Percentiles rank a stretch among this genome's conserved stretches.
Evolutionary conservation across 2,888 invertebrate species (phyloP).

Genomic region (Galerucella pusilla): DNA sequence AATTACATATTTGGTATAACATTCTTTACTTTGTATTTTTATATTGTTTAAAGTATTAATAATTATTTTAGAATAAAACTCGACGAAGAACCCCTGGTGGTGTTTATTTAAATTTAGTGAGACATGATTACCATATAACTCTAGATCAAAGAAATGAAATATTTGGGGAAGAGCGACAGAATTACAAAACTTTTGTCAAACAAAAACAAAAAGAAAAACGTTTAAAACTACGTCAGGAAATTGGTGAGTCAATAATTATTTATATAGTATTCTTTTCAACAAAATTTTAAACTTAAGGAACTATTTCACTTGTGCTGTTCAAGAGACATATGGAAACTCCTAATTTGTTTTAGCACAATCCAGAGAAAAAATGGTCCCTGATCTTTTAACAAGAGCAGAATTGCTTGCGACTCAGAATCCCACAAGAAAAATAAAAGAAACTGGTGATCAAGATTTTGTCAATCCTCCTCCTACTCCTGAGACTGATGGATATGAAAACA

Average conservation of each 20-base stretch:
- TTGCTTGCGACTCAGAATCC: constrained; percentile 54
- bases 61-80: constrained; percentile 73
- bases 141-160: constrained; percentile 75
- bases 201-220: constrained; percentile 70
- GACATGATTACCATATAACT: constrained; percentile 75
- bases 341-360: constrained; percentile 47
- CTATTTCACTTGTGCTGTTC: too few relatives aligned
- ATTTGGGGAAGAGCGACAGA: constrained; percentile 75
- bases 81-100: constrained; percentile 89
- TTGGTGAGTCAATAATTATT: constrained; percentile 49
- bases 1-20: too few relatives aligned
- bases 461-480: constrained; percentile 88
- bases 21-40: too few relatives aligned
- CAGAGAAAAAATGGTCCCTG: constrained; percentile 69
- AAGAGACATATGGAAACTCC: too few relatives aligned
- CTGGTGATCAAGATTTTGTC: constrained; percentile 70
- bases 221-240: constrained; percentile 73
- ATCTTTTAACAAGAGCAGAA: constrained; percentile 73
- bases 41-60: too few relatives aligned
- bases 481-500: constrained; percentile 75
- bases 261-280: background rate
- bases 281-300: too few relatives aligned
- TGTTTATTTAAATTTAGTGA: constrained; percentile 84
- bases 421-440: constrained; percentile 60
- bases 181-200: constrained; percentile 69